These are phyloP conservation scores for Grammomys surdaster DNA, from an alignment of 2,113 vertebrate species.

Conservation along the genomic window DNA sequence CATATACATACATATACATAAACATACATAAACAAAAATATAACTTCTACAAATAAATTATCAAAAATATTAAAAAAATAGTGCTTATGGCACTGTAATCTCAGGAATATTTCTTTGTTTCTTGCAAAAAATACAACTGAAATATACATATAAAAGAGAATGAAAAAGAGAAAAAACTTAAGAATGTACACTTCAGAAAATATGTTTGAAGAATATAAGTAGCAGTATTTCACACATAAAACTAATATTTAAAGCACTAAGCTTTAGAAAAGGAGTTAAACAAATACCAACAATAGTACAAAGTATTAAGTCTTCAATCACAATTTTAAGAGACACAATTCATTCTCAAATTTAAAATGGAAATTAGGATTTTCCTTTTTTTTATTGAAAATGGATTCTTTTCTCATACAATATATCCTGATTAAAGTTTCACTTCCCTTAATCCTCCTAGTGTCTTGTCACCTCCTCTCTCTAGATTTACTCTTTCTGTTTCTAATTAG, in stretches of 20 bases:
- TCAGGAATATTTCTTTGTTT: background rate
- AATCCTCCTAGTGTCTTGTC: background rate
- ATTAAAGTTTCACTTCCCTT: background rate
- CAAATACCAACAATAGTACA: background rate
- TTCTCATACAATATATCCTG: background rate
- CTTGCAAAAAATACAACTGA: background rate
- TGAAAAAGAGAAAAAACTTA: background rate
- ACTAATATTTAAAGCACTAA: background rate
- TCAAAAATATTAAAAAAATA: background rate
- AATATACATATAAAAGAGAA: background rate
- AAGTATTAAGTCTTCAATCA: background rate
- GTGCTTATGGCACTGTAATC: background rate
- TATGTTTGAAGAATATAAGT: background rate
- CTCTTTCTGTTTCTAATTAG: background rate
- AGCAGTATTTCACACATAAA: background rate
- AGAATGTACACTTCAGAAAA: background rate
- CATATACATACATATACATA: background rate
- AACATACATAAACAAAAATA: background rate
- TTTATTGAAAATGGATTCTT: background rate
- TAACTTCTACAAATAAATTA: background rate
- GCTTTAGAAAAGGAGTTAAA: background rate
- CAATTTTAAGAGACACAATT: background rate
- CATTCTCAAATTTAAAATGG: background rate
- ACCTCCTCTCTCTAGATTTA: background rate
- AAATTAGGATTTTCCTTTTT: background rate